These are phyloP conservation scores for Acanthacorydalis orientalis DNA, from an alignment of 2,888 invertebrate genomes.

Conservation along the genomic window DNA sequence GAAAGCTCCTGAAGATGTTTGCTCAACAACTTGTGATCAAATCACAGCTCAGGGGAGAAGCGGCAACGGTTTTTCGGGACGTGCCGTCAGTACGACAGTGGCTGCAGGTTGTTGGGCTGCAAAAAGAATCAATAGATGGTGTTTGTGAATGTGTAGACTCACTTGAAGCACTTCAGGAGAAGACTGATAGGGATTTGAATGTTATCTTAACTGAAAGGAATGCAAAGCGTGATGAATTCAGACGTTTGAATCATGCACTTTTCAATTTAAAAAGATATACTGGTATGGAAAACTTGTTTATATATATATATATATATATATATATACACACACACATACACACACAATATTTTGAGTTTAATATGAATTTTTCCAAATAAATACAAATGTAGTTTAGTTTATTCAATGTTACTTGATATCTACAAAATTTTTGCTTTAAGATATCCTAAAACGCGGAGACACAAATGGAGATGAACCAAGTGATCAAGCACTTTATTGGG, in stretches of 20 bases:
- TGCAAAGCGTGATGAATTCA: conserved; percentile 64
- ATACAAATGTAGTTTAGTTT: too few species aligned
- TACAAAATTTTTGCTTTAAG: conserved; percentile 20
- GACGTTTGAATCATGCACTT: conserved; percentile 67
- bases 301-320: too few species aligned
- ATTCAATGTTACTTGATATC: conserved; percentile 2
- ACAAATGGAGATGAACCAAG: conserved; percentile 32
- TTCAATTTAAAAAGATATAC: conserved; percentile 73
- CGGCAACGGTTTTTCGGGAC: conserved; percentile 40
- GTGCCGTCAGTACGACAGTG: conserved; percentile 77
- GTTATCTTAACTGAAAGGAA: conserved; percentile 48
- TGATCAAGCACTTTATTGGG: conserved; percentile 73
- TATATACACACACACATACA: too few species aligned
- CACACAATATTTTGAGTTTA: too few species aligned
- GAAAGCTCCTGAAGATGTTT: conserved; percentile 85
- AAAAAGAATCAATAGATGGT: conserved; percentile 52
- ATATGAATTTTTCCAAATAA: too few species aligned
- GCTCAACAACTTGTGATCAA: conserved; percentile 80
- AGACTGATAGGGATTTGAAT: conserved; percentile 66
- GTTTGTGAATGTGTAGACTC: conserved; percentile 54
- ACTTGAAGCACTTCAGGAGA: conserved; percentile 67
- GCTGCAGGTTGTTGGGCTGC: conserved; percentile 79
- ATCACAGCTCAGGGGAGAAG: conserved; percentile 51
- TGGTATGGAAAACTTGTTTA: conserved; percentile 30
- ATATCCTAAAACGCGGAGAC: conserved; percentile 40